Evolutionary conservation across 2,113 vertebrate species (phyloP), one percentile per base, ranked within the genome.

Genomic region (Trichomycterus rosablanca): DNA sequence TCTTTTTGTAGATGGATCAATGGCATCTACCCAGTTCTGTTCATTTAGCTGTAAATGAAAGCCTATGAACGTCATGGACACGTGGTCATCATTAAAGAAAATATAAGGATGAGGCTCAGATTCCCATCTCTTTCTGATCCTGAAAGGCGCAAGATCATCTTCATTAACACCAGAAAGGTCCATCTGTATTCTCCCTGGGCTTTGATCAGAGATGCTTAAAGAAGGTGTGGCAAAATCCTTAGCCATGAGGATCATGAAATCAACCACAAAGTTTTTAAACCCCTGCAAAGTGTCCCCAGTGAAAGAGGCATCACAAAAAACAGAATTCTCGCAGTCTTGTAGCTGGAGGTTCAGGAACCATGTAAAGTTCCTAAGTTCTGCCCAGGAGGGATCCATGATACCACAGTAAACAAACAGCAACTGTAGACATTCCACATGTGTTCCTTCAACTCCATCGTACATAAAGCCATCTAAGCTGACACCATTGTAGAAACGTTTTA

Each of bases 161-260:
- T 97, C 92, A 0, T 7, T 53, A 0, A 86, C 50, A 0, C 70
- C 80, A 3, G 81, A 74, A 66, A 88, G 34, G 63, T 76, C 51
- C 3, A 77, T 66, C 1, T 40, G 14, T 12, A 42, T 37, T n/a
- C 74, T 86, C 12, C 89, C 92, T 0, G 90, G 87, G 60, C 94
- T 98, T 43, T 98, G 84, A 69, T 98, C 96, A 1, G 90, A 92
- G 68, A 91, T 93, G 42, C 77, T 83, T 1, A 95, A 86, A 1
- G 93, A 95, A 0, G 93, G 93, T 0, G 95, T 97, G 8, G 94
- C 92, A 57, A 98, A 98, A 68, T 98, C 96, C 40, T 92, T 91
- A 0, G 96, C 94, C 96, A 98, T 98, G 16, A 92, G 67, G 75
- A 97, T 92, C 96, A 98, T 95, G 79, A 97, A 98, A 52, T 86